Evolutionary conservation across 2,888 invertebrate species (phyloP).

Genomic region (Plutella xylostella): DNA sequence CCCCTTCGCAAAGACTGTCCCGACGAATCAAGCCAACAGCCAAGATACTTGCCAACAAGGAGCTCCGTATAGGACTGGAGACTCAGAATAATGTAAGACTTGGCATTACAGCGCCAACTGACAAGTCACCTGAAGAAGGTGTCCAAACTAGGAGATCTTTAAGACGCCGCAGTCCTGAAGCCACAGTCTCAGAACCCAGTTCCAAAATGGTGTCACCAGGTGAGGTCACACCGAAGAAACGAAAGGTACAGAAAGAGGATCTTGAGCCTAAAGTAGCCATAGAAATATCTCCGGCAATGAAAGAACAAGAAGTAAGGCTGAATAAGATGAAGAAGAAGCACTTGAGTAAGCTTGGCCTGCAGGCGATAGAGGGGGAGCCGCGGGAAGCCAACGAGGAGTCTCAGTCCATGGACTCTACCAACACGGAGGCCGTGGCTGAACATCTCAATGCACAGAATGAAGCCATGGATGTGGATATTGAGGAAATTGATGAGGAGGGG

Average conservation of each 20-base stretch:
- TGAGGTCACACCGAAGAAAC: conserved; percentile 7
- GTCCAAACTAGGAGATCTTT: conserved; percentile 45
- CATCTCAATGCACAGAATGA: neutral
- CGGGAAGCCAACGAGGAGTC: conserved; percentile 16
- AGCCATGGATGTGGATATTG: neutral
- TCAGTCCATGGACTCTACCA: conserved; percentile 23
- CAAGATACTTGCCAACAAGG: conserved; percentile 75
- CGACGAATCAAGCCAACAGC: conserved; percentile 76
- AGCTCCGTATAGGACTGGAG: conserved; percentile 68
- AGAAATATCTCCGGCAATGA: no score
- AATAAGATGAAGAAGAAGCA: conserved; percentile 70
- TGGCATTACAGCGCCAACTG: conserved; percentile 38
- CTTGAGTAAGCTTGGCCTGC: conserved; percentile 65
- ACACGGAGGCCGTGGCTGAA: conserved; percentile 39
- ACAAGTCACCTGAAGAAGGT: conserved; percentile 45
- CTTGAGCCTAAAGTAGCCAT: conserved; percentile 25
- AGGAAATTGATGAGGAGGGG: neutral
- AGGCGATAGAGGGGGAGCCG: conserved; percentile 29
- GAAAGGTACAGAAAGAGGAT: conserved; percentile 14
- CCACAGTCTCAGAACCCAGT: conserved; percentile 13
- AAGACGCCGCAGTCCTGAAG: conserved; percentile 26
- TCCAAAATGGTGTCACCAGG: neutral
- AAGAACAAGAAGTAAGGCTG: conserved; percentile 34
- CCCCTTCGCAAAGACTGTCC: conserved; percentile 38
- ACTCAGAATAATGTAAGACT: conserved; percentile 68